Conservation (phyloP, 2,888 invertebrate genomes). For the Conistra vaccinii region DNA sequence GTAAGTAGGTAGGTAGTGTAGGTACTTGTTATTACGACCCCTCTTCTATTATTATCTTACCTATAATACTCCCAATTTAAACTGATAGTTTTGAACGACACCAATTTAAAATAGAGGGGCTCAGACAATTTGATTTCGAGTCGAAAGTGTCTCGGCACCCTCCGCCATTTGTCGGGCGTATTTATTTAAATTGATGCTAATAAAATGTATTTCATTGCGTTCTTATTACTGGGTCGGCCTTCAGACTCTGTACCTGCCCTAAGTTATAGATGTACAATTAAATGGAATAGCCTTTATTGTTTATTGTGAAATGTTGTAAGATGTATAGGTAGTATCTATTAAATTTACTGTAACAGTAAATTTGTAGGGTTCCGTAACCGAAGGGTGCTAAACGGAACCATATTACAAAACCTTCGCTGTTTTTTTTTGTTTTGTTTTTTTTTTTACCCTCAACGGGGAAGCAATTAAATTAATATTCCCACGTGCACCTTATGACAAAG, state of each 20-base stretch:
- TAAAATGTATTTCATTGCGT: slow-evolving; percentile 69
- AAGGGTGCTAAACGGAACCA: too few relatives aligned
- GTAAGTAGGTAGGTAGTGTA: background rate
- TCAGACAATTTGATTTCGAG: slow-evolving; percentile 61
- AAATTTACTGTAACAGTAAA: background rate
- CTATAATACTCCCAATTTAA: slow-evolving; percentile 35
- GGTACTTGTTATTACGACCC: background rate
- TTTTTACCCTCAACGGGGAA: too few relatives aligned
- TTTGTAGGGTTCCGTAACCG: too few relatives aligned
- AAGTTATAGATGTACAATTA: slow-evolving; percentile 19
- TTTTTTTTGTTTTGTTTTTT: too few relatives aligned
- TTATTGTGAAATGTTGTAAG: slow-evolving; percentile 2
- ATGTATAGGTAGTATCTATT: background rate
- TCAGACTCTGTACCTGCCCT: slow-evolving; percentile 27
- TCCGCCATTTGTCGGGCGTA: slow-evolving; percentile 52
- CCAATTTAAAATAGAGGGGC: slow-evolving; percentile 51
- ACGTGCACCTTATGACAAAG: background rate
- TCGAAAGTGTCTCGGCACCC: slow-evolving; percentile 55
- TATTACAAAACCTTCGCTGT: too few relatives aligned
- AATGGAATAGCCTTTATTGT: slow-evolving; percentile 13
- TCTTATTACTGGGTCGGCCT: slow-evolving; percentile 40
- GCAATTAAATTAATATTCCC: background rate
- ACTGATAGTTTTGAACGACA: slow-evolving; percentile 54
- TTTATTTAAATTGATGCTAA: slow-evolving; percentile 70
- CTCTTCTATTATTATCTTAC: slow-evolving; percentile 14